Percentiles rank a stretch among this genome's conserved stretches.
These are phyloP conservation scores for Decapterus maruadsi DNA, from an alignment of 2,797 vertebrate genomes.

Conservation along the genomic window DNA sequence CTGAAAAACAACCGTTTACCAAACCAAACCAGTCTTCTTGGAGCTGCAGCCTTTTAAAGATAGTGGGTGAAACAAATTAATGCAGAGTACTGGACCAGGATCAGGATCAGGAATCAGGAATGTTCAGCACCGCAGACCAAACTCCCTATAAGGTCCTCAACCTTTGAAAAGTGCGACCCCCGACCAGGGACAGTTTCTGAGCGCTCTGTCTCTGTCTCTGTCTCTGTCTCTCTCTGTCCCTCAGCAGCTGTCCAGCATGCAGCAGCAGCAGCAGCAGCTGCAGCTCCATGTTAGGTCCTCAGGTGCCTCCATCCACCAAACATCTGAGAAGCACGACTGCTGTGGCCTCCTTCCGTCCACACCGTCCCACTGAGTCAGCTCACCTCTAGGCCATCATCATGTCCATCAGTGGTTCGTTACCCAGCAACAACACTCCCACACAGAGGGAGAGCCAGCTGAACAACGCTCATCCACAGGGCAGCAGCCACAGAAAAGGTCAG, in stretches of 20 bases:
- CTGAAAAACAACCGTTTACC: too few species aligned
- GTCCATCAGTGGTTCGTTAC: conserved; percentile 36
- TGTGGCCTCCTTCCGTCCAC: conserved; percentile 3
- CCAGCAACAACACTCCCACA: conserved; percentile 12
- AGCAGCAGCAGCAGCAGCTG: conserved; percentile 64
- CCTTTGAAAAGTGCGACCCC: too few species aligned
- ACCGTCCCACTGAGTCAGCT: background rate
- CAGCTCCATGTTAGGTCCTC: conserved; percentile 63
- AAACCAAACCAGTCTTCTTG: too few species aligned
- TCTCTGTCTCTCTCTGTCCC: background rate
- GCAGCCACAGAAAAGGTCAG: conserved; percentile 68
- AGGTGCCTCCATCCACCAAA: conserved; percentile 60
- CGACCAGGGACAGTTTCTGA: too few species aligned
- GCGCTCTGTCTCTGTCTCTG: too few species aligned
- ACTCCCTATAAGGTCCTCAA: too few species aligned
- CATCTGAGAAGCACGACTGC: background rate
- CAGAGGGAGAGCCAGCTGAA: conserved; percentile 30
- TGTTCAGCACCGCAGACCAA: too few species aligned
- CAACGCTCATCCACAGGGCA: conserved; percentile 42
- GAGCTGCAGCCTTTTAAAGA: too few species aligned
- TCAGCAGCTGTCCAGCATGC: conserved; percentile 63
- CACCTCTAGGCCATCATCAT: conserved; percentile 35
- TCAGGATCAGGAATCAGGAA: too few species aligned
- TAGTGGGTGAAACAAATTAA: too few species aligned
- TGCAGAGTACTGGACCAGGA: too few species aligned